Conservation (phyloP, 2,113 vertebrate genomes). For the Petaurus breviceps region DNA sequence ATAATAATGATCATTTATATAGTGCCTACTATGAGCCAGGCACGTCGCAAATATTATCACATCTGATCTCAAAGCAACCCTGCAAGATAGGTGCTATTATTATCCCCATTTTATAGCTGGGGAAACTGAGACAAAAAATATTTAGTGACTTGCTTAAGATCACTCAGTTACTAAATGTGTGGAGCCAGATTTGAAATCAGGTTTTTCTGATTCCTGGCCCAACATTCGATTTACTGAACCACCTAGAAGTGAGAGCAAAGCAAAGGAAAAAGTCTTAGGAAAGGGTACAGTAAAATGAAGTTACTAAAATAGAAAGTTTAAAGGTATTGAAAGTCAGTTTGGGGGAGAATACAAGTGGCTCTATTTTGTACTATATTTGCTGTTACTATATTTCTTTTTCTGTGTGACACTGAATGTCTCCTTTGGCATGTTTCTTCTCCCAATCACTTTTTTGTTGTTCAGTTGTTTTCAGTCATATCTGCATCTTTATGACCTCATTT, state of each 20-base stretch:
- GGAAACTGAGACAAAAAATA: neutral
- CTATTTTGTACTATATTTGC: neutral
- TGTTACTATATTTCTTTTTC: neutral
- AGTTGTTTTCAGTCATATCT: neutral
- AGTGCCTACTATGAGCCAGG: neutral
- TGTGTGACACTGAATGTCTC: neutral
- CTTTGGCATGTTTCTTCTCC: neutral
- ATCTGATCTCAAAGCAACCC: neutral
- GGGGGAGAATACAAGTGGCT: neutral
- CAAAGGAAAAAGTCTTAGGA: neutral
- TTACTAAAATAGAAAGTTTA: neutral
- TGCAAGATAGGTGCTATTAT: neutral
- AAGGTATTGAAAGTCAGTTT: neutral
- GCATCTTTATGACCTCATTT: neutral
- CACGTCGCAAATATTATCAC: neutral
- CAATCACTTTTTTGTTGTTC: neutral
- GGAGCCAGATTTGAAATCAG: neutral
- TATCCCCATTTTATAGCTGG: neutral
- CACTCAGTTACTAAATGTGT: neutral
- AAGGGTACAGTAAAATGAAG: neutral
- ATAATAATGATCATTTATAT: neutral
- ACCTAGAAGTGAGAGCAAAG: neutral
- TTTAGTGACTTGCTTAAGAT: neutral
- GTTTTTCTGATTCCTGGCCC: neutral
- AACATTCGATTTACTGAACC: too few relatives aligned